Base-by-base conservation (phyloP, 2,888 invertebrate species). In the Pyralis farinalis region DNA sequence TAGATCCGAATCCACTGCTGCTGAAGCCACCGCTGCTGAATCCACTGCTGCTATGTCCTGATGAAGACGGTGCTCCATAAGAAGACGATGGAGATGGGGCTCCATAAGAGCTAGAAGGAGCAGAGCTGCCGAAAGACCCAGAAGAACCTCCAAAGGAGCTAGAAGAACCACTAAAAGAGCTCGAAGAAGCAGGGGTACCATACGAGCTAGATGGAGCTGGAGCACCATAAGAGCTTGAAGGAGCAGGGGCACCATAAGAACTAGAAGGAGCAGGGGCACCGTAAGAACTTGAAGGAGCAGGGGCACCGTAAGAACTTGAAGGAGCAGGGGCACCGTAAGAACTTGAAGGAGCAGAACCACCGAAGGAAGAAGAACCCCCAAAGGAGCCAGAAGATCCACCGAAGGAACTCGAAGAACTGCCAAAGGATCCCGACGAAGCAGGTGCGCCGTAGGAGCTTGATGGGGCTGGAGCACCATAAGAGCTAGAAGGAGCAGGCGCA, bases 381-480 rank as follows among this genome's bases (percentile, higher is more conserved):
- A 74, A 73, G 46, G 59, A 69, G 37, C 59, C 54, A 12, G 47
- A 85, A 5, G 84, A 86, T 1, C 81, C 21, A 5, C 21, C 21
- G 7, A 21, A 21, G 3, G 21, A 21, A 21, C 21, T 78, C 1
- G 71, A 53, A n/a, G 63, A 43, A 7, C 52, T 51, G 21, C 73
- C 66, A 31, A 63, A 58, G 38, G 63, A 51, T 38, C 60, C 52
- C 1, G 58, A 54, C 12, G 53, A 27, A 28, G 44, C 52, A 0
- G 75, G 68, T 0, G 91, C 88, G 28, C 88, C 82, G 39, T 83
- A 84, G 7, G 78, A 74, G 1, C 64, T 75, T 29, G 83, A 81
- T 1, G 87, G 84, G 33, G 78, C 66, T 2, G 66, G 70, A 10
- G 68, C 61, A 3, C 71, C 57, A 54, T 73, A 55, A 54, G 76